Evolutionary conservation across 2,113 vertebrate species (phyloP).

Genomic region (Nannospalax galili): DNA sequence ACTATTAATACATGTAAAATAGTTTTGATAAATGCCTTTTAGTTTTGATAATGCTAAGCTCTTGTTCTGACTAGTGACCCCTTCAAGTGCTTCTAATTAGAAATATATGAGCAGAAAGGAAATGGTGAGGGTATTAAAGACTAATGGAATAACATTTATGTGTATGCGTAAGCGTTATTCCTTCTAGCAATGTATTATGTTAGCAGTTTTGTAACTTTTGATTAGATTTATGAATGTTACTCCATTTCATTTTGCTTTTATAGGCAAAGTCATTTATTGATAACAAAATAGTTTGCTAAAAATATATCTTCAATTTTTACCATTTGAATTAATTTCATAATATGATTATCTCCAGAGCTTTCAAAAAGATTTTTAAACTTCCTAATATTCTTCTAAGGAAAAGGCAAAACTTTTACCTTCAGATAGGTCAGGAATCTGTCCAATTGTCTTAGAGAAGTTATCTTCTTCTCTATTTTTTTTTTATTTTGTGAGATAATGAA

Average conservation of each 20-base stretch:
- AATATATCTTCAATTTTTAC: accelerated
- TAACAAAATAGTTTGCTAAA: slow-evolving; percentile 12
- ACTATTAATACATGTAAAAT: neutral
- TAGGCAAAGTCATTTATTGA: slow-evolving; percentile 1
- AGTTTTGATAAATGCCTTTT: neutral
- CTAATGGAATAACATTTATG: neutral
- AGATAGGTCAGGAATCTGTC: slow-evolving; percentile 58
- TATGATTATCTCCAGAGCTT: neutral
- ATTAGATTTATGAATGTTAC: neutral
- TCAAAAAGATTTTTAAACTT: neutral
- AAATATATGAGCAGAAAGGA: slow-evolving; percentile 1
- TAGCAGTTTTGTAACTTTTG: neutral
- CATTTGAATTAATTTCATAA: slow-evolving; percentile 46
- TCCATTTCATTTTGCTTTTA: slow-evolving; percentile 18
- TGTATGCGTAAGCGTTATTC: neutral
- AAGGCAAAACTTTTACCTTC: neutral
- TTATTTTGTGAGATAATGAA: slow-evolving; percentile 79
- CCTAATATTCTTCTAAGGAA: slow-evolving; percentile 43
- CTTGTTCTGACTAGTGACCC: neutral
- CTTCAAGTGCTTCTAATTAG: neutral
- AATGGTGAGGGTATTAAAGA: neutral
- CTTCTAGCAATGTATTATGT: neutral
- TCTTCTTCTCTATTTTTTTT: slow-evolving; percentile 60
- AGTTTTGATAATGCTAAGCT: neutral
- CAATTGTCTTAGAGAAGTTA: slow-evolving; percentile 62